These are phyloP conservation scores for Ectropis grisescens DNA, from an alignment of 1,140 invertebrate genomes.

Conservation along the genomic window DNA sequence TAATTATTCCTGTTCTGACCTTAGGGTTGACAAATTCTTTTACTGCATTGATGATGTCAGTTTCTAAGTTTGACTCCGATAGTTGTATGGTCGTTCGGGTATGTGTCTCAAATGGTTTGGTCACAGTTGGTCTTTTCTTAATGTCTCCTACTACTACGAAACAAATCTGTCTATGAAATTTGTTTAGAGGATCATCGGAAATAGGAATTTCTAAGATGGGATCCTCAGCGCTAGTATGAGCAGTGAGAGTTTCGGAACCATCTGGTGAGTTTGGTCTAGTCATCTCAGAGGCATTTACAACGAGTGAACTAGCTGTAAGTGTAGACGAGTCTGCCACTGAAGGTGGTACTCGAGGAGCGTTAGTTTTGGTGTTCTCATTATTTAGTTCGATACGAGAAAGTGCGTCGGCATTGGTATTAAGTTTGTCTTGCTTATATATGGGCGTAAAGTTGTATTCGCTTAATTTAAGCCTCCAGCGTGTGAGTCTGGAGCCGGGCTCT, in stretches of 20 bases:
- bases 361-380: too few species aligned
- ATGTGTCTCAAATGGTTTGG: slow-evolving; percentile 11
- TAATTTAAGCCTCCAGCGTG: too few species aligned
- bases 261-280: too few species aligned
- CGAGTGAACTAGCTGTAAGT: too few species aligned
- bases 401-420: too few species aligned
- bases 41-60: slow-evolving; percentile 6
- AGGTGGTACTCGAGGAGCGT: too few species aligned
- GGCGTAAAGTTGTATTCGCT: too few species aligned
- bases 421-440: too few species aligned
- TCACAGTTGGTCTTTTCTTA: slow-evolving; percentile 3
- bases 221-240: slow-evolving; percentile 8
- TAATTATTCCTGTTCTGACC: slow-evolving; percentile 8
- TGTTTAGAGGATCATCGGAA: slow-evolving; percentile 9
- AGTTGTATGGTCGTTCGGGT: slow-evolving; percentile 6
- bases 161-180: slow-evolving; percentile 8
- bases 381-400: too few species aligned
- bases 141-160: slow-evolving; percentile 9
- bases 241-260: slow-evolving; percentile 4
- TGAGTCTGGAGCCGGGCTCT: too few species aligned
- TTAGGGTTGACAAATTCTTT: slow-evolving; percentile 12
- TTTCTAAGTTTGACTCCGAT: slow-evolving; percentile 7
- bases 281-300: too few species aligned
- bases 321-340: too few species aligned
- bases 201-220: slow-evolving; percentile 14